Percentiles rank a stretch among this genome's conserved stretches.
Conservation (phyloP, 1,140 invertebrate genomes). For the Aricia agestis region DNA sequence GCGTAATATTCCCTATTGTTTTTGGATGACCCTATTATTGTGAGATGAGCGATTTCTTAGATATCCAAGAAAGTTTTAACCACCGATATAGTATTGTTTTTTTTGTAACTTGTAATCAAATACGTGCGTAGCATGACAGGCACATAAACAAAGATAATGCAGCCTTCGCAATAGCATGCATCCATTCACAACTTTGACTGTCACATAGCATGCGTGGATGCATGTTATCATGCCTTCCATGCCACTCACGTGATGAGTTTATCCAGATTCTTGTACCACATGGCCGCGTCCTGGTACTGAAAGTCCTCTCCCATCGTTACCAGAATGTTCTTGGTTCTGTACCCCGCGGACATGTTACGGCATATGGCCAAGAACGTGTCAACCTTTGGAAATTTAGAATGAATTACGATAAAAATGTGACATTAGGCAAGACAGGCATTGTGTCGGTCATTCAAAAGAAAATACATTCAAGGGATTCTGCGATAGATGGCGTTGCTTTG, state of each 20-base stretch:
- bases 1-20: too few species aligned
- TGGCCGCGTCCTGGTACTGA: slow-evolving; percentile 88
- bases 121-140: too few species aligned
- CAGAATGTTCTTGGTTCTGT: slow-evolving; percentile 85
- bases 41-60: not conserved
- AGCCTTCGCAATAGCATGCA: too few species aligned
- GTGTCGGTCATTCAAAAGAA: too few species aligned
- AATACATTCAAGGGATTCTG: not conserved
- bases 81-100: too few species aligned
- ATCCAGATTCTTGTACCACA: slow-evolving; percentile 92
- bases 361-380: slow-evolving; percentile 77
- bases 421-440: too few species aligned
- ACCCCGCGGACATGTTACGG: slow-evolving; percentile 73
- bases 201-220: not conserved
- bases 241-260: slow-evolving; percentile 87
- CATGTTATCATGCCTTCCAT: slow-evolving; percentile 16
- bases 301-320: slow-evolving; percentile 97
- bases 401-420: too few species aligned
- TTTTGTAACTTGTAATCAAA: too few species aligned
- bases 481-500: not conserved
- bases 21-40: not conserved
- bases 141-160: too few species aligned
- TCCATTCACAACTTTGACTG: too few species aligned
- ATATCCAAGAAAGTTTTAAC: too few species aligned
- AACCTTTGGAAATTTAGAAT: slow-evolving; percentile 64